A percentile compares a stretch with the other conserved stretches of the same genome.
phyloP scores from a whole-genome alignment of 2,888 invertebrate species.

The Cantharis nigra region DNA sequence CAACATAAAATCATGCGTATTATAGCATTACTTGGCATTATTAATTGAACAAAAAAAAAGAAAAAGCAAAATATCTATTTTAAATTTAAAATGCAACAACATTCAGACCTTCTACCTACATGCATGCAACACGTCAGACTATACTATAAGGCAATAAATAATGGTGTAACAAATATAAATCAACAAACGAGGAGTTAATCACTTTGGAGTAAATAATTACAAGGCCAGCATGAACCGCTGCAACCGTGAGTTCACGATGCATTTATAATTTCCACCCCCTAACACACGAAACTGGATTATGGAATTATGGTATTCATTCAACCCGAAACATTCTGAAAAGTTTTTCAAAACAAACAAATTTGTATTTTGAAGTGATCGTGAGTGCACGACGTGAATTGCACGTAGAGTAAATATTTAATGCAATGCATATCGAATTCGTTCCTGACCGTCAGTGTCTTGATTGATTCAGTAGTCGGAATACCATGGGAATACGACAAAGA shows the following conservation, averaged over 20 bases:
- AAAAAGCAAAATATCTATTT: slow-evolving; percentile 39
- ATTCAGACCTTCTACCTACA: slow-evolving; percentile 55
- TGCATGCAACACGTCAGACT: slow-evolving; percentile 56
- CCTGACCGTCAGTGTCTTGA: slow-evolving; percentile 29
- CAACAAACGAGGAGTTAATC: slow-evolving; percentile 57
- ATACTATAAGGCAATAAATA: slow-evolving; percentile 50
- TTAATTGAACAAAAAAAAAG: neutral
- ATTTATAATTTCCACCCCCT: slow-evolving; percentile 34
- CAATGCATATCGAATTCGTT: slow-evolving; percentile 33
- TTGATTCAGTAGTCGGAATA: slow-evolving; percentile 32
- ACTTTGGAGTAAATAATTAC: slow-evolving; percentile 58
- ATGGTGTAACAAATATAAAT: slow-evolving; percentile 54
- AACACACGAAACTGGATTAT: neutral
- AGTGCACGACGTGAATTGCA: neutral
- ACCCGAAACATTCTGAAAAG: neutral
- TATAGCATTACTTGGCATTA: neutral
- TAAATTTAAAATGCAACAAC: slow-evolving; percentile 55
- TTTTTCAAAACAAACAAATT: neutral
- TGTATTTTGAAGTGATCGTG: neutral
- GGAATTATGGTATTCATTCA: neutral
- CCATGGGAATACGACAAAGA: slow-evolving; percentile 36
- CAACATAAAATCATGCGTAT: neutral
- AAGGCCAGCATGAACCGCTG: slow-evolving; percentile 49
- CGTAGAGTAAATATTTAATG: slow-evolving; percentile 27
- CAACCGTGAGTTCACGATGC: slow-evolving; percentile 38